phyloP scores from a whole-genome alignment of 2,797 vertebrate species.

The Petrocephalus sullivani region DNA sequence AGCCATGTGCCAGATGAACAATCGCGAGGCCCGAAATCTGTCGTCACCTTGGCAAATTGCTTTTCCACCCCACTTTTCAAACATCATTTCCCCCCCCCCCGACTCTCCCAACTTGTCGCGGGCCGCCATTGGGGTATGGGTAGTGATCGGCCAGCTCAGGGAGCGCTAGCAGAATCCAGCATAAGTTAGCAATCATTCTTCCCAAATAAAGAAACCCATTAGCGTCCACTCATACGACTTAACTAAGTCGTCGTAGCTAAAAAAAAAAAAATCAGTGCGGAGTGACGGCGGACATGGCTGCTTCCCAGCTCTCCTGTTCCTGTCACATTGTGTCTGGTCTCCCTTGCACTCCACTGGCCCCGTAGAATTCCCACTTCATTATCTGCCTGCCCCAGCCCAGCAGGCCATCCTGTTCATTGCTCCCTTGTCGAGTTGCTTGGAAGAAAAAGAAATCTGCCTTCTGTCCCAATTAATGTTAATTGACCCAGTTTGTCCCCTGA shows the following conservation, averaged over 20 bases:
- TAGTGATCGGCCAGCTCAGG: neutral
- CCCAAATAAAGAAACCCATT: neutral
- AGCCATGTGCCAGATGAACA: neutral
- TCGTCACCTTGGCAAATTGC: neutral
- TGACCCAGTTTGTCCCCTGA: constrained; percentile 27
- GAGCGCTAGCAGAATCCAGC: neutral
- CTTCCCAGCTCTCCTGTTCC: constrained; percentile 17
- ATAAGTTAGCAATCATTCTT: neutral
- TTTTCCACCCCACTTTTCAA: neutral
- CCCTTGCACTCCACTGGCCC: constrained; percentile 24
- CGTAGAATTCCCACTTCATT: constrained; percentile 30
- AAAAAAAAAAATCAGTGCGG: neutral
- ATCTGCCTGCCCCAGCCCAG: constrained; percentile 24
- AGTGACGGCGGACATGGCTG: neutral
- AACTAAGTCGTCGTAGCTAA: neutral
- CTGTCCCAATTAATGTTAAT: constrained; percentile 24
- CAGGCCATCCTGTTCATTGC: constrained; percentile 7
- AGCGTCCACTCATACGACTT: neutral
- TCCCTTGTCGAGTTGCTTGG: constrained; percentile 1
- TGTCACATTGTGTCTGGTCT: constrained; percentile 30
- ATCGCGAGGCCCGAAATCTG: neutral
- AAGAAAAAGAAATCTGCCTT: neutral
- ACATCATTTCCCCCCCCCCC: neutral
- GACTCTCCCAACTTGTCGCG: neutral
- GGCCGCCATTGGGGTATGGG: neutral